Percentiles rank a stretch among this genome's conserved stretches.
Evolutionary conservation across 2,888 invertebrate species (phyloP).

Genomic region (Neoaliturus tenellus): DNA sequence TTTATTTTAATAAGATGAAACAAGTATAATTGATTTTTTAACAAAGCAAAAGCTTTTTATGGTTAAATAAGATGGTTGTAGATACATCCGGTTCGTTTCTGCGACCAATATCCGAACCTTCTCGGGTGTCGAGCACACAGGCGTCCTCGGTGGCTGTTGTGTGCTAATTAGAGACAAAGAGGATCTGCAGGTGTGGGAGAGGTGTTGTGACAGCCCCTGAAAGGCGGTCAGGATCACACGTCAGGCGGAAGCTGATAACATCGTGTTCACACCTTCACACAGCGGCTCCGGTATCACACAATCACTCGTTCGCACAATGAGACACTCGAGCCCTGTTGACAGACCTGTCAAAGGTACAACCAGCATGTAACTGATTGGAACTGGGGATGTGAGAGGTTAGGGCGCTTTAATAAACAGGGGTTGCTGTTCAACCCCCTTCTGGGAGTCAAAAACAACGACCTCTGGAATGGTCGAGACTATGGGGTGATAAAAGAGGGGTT

Average conservation of each 20-base stretch:
- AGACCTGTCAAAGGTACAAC: conserved; percentile 21
- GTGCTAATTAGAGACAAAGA: conserved; percentile 23
- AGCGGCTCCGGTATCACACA: neutral
- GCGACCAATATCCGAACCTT: no score
- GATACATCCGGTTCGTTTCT: no score
- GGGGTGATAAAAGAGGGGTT: no score
- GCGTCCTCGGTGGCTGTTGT: neutral
- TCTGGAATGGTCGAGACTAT: neutral
- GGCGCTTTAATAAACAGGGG: conserved; percentile 13
- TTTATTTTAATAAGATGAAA: no score
- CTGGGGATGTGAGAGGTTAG: neutral
- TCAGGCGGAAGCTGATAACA: conserved; percentile 7
- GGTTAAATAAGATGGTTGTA: no score
- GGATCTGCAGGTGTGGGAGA: neutral
- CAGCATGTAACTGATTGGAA: conserved; percentile 6
- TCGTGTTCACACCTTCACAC: neutral
- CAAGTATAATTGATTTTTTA: no score
- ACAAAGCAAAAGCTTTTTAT: no score
- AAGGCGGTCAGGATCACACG: conserved; percentile 18
- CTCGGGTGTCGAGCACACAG: no score
- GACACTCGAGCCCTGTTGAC: conserved; percentile 24
- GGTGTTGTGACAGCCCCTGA: conserved; percentile 15
- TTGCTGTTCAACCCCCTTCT: neutral
- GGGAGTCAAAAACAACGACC: neutral
- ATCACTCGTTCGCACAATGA: conserved; percentile 4